Percentiles rank a stretch among this genome's conserved stretches.
Conservation (phyloP, 2,888 invertebrate species). For the Platynereis dumerilii region DNA sequence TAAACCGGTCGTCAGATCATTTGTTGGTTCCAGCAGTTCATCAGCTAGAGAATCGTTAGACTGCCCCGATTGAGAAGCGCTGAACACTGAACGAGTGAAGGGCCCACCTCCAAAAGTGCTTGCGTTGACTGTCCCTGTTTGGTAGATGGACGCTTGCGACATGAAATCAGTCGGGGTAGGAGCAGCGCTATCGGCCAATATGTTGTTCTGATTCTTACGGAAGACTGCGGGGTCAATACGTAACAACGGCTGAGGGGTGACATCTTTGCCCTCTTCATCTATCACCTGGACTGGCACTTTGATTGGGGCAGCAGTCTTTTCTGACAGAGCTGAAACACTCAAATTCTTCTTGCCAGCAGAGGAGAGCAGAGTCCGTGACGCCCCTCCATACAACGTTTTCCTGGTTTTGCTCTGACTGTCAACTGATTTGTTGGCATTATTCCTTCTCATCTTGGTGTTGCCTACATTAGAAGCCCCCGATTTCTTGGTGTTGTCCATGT, state of each 20-base stretch:
- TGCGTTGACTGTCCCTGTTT: conserved; percentile 54
- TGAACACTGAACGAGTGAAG: conserved; percentile 61
- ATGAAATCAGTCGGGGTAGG: conserved; percentile 59
- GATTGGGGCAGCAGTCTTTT: conserved; percentile 8
- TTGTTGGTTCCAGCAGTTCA: conserved; percentile 45
- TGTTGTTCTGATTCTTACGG: conserved; percentile 54
- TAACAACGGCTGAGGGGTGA: conserved; percentile 56
- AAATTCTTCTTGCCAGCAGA: conserved; percentile 49
- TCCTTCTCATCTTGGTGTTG: conserved; percentile 10
- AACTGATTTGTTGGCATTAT: conserved; percentile 21
- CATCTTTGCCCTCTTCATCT: conserved; percentile 59
- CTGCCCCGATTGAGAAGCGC: conserved; percentile 55
- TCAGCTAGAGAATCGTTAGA: conserved; percentile 45
- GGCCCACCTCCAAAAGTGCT: conserved; percentile 61
- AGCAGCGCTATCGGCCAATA: conserved; percentile 52
- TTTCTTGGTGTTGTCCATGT: too few species aligned
- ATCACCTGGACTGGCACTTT: conserved; percentile 28
- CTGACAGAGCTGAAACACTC: conserved; percentile 29
- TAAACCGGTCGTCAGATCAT: conserved; percentile 45
- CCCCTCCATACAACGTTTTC: conserved; percentile 37
- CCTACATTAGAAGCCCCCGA: too few species aligned
- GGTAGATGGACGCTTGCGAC: conserved; percentile 56
- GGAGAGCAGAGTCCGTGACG: conserved; percentile 50
- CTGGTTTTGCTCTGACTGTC: conserved; percentile 25
- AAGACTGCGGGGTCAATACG: conserved; percentile 49